phyloP scores from a whole-genome alignment of 2,113 vertebrate species.

The Pangasianodon hypophthalmus region DNA sequence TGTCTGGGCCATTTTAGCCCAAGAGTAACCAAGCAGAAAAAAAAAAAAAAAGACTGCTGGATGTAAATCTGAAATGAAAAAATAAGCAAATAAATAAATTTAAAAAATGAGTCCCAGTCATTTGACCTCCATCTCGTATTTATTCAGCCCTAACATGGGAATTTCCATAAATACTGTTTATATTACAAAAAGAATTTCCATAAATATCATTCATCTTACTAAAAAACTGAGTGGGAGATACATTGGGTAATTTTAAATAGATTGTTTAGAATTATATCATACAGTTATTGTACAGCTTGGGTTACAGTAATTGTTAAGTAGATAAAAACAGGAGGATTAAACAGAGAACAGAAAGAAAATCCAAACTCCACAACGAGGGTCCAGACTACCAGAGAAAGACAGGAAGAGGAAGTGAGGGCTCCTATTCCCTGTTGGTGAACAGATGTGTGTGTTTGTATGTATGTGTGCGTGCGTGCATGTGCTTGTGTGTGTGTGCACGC shows the following conservation, averaged over 20 bases:
- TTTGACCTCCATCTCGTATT: not conserved
- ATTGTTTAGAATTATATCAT: not conserved
- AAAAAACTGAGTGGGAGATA: not conserved
- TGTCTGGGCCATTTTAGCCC: not conserved
- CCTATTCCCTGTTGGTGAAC: conserved; percentile 18
- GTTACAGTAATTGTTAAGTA: not conserved
- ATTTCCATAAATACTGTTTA: not conserved
- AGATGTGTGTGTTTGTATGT: conserved; percentile 29
- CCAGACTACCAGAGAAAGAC: conserved; percentile 15
- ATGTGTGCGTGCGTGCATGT: not conserved
- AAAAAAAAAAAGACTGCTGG: not conserved
- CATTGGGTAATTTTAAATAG: not conserved
- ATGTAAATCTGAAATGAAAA: not conserved
- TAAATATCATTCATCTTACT: not conserved
- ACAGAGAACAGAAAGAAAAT: not conserved
- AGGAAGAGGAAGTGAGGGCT: conserved; percentile 18
- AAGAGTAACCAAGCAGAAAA: not conserved
- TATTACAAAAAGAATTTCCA: no score
- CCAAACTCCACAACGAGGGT: not conserved
- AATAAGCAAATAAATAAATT: not conserved
- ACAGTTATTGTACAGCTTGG: not conserved
- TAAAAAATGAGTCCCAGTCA: not conserved
- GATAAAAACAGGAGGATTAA: not conserved
- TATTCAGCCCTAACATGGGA: not conserved
- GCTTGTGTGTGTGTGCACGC: not conserved